Base-by-base conservation (phyloP, 2,113 vertebrate species). In the Semicossyphus pulcher region DNA sequence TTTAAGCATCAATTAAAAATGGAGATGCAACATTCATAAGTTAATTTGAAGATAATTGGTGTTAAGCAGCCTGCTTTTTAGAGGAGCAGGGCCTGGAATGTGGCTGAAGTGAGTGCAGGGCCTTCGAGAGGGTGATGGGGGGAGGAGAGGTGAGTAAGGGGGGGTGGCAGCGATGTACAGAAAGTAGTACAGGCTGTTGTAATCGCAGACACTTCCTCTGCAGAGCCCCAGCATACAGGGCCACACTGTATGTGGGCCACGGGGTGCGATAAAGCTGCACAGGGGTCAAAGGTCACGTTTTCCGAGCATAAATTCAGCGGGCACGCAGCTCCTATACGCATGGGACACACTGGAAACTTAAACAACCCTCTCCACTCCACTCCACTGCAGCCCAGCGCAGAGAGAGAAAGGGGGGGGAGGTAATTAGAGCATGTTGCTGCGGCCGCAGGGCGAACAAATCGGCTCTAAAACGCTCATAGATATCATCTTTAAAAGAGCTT, bases 401-500 rank as follows among this genome's bases (percentile, higher is more conserved):
- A 74, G 57, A 58, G 72, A 5, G 37, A 15, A 16, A 15, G 23
- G 37, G 18, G 64, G 84, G 52, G 72, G 67, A 37, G 87, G 91
- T 95, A 94, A 96, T 95, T 95, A 94, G 92, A 91, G 90, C 91
- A 91, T 90, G 91, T 94, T 92, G 90, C 92, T 89, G 94, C 87
- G 81, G 88, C 90, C 78, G 71, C 92, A 89, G 80, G 93, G 92
- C 91, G 92, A 95, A 93, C 92, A 94, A 89, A 93, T 93, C 89
- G 86, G 83, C 91, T 92, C 83, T 86, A 90, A 88, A 89, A 88
- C 52, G 78, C 91, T 92, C 92, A 82, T 87, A 94, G 93, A 93
- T 93, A 97, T 96, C 95, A 95, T 94, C 95, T 97, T 97, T 93
- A 96, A 97, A 96, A 96, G 94, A 86, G 83, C 65, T 81, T 94